Base-by-base conservation (phyloP, 2,797 vertebrate genomes). In the Sebastes baramenuke region DNA sequence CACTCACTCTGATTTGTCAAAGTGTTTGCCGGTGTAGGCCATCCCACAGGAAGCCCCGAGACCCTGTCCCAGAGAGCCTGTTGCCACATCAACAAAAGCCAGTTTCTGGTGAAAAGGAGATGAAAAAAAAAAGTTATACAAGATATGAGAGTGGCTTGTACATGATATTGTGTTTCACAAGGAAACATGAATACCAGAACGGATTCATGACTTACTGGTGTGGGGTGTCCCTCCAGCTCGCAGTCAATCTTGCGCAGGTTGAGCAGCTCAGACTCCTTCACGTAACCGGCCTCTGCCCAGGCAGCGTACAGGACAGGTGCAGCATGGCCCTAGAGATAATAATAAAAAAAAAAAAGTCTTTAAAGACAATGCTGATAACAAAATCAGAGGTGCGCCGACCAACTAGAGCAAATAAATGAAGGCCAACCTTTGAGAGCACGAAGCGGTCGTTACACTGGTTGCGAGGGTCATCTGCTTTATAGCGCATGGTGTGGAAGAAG, bases 1-100 rank as follows among this genome's bases (percentile, higher is more conserved):
- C 5, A 72, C 82, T 96, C 97, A 75, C 82, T 96, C 97, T 72
- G 97, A 95, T 83, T 97, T 97, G 92, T 98, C 97, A 72, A 98
- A 97, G 87, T 97, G 52, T 88, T 97, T 98, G 72, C 97, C 97
- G 3, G 96, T 97, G 88, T 98, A 98, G 16, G 97, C 97, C 97
- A 98, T 98, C 6, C 97, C 97, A 64, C 97, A 97, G 0, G 97
- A 94, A 75, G 95, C 95, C 0, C 97, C 96, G 5, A 98, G 94
- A 74, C 97, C 97, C 90, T 98, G 97, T 8, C 97, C 97, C 32
- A 97, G 90, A n/a, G 97, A 98, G 52, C 97, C 97, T 5, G 96
- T 97, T 5, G 97, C 96, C 75, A 97, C 95, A 4, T 97, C 97
- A 75, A 97, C 95, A 94, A 97, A 97, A 0, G 92, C 91, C 56